These are phyloP conservation scores for Parelbella ahira DNA, from an alignment of 2,888 invertebrate genomes.

Conservation along the genomic window DNA sequence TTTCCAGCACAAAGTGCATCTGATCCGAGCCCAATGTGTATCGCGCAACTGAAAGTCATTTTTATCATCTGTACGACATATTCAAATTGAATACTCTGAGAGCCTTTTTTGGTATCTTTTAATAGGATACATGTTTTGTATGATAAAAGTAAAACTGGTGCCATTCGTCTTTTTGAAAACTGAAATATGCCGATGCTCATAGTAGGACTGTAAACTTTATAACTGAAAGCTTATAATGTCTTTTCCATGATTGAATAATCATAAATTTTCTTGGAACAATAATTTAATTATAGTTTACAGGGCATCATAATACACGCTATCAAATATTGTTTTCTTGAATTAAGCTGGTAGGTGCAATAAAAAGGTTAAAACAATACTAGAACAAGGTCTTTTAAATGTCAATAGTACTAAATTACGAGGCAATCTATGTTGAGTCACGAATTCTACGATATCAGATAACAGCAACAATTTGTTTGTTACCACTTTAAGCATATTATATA, in stretches of 20 bases:
- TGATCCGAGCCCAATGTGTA: conserved; percentile 57
- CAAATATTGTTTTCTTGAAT: conserved; percentile 16
- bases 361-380: conserved; percentile 44
- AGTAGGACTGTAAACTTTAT: too few relatives aligned
- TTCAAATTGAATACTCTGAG: conserved; percentile 4
- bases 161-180: too few relatives aligned
- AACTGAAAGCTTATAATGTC: too few relatives aligned
- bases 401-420: conserved; percentile 51
- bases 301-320: conserved; percentile 5
- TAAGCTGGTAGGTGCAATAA: conserved; percentile 18
- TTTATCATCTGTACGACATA: too few relatives aligned
- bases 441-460: conserved; percentile 62
- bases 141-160: too few relatives aligned
- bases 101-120: too few relatives aligned
- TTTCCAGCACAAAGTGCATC: conserved; percentile 55
- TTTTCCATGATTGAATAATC: too few relatives aligned
- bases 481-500: conserved; percentile 46
- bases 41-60: conserved; percentile 20
- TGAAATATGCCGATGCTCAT: too few relatives aligned
- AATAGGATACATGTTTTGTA: too few relatives aligned
- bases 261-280: too few relatives aligned
- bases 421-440: conserved; percentile 68
- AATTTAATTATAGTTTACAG: too few relatives aligned
- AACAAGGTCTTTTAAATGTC: conserved; percentile 64
- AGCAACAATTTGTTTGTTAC: conserved; percentile 60